These are phyloP conservation scores for Potamarius usumacintae DNA, from an alignment of 2,113 vertebrate genomes.

Conservation along the genomic window DNA sequence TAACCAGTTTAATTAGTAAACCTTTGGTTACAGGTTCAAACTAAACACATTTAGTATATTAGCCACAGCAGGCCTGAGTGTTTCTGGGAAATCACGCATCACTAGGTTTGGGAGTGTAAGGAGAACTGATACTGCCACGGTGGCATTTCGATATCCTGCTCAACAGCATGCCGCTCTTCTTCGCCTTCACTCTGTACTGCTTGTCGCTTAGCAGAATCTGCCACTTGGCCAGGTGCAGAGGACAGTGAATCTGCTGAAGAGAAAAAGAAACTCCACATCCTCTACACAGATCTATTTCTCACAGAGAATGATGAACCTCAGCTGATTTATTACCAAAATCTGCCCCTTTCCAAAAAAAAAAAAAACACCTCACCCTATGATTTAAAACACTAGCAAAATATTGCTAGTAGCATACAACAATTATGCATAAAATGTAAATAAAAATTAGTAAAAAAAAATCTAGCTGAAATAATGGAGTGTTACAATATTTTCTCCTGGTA, in stretches of 20 bases:
- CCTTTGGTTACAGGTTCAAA: neutral
- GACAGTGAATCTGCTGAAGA: slow-evolving; percentile 71
- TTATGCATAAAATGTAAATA: slow-evolving; percentile 50
- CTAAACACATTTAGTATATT: slow-evolving; percentile 3
- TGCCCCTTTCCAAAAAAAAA: slow-evolving; percentile 51
- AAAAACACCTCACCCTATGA: slow-evolving; percentile 50
- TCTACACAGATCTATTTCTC: neutral
- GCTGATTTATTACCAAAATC: slow-evolving; percentile 58
- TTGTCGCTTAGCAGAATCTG: slow-evolving; percentile 65
- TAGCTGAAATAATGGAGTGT: slow-evolving; percentile 54
- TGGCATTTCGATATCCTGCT: slow-evolving; percentile 60
- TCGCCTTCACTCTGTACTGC: slow-evolving; percentile 48
- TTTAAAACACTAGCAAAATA: slow-evolving; percentile 48
- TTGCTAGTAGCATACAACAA: slow-evolving; percentile 52
- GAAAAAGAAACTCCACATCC: slow-evolving; percentile 45
- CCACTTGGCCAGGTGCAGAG: slow-evolving; percentile 69
- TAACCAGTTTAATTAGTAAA: neutral
- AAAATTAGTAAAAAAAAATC: slow-evolving; percentile 51
- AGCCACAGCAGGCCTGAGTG: neutral
- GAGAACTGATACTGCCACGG: slow-evolving; percentile 61
- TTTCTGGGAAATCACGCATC: slow-evolving; percentile 26
- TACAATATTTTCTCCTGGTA: slow-evolving; percentile 69
- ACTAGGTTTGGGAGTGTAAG: slow-evolving; percentile 53
- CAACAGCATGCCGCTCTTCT: slow-evolving; percentile 57
- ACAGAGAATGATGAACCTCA: neutral